Base-by-base conservation (phyloP, 2,888 invertebrate species). In the Anarsia innoxiella region DNA sequence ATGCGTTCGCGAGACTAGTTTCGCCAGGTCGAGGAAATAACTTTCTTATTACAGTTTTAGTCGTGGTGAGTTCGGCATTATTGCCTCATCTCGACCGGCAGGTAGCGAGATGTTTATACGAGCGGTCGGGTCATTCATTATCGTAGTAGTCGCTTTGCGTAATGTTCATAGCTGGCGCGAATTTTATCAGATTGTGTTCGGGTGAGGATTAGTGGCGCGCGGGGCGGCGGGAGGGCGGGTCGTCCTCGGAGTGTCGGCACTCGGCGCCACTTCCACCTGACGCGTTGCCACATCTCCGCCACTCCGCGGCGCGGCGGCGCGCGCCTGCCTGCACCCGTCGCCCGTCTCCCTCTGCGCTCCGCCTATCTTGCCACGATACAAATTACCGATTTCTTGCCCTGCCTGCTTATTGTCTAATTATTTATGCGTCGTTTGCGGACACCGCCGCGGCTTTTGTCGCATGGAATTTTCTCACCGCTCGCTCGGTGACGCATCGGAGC, bases 91-190 rank as follows among this genome's bases (percentile, higher is more conserved):
- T 31, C 30, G 5, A 12, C 15, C 16, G 35, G 12, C 28, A 34
- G 26, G 34, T 34, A 26, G 26, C 31, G 36, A 36, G 63, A 59
- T 53, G 74, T 76, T 75, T 73, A 68, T 67, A 56, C 59, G 51
- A 54, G 54, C 60, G 56, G 65, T 69, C 63, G 62, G 71, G 74
- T 76, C 80, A 79, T 80, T 82, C 80, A 79, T 78, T 80, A 80
- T 73, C 71, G 70, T 59, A 51, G 60, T 66, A 69, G 69, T 72
- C 67, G 76, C 73, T 80, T 77, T 78, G 82, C 80, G 82, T 83
- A 80, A 82, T 79, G 68, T 80, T 80, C 74, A 74, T 82, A 74
- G 78, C 79, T 80, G 83, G 80, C 83, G 83, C 82, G 83, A 83
- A 83, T 78, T 82, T 83, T 83, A 83, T 82, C 83, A 78, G 83